Evolutionary conservation across 2,797 vertebrate genomes (phyloP).

Genomic region (Bradypus variegatus): DNA sequence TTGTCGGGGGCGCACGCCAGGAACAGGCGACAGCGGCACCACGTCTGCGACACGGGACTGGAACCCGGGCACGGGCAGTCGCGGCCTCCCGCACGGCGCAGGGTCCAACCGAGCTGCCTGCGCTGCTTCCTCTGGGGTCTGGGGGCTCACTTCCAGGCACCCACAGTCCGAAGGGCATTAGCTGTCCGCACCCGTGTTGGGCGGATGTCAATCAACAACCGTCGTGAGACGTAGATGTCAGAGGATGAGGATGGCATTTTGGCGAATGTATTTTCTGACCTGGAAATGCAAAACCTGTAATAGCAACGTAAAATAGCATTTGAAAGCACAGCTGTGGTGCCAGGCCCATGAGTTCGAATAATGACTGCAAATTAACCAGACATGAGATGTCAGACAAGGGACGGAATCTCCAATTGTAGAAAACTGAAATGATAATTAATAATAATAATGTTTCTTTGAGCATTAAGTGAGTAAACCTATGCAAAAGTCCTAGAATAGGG

Average conservation of each 20-base stretch:
- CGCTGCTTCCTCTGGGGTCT: not conserved
- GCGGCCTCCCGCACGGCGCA: not conserved
- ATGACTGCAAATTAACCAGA: not conserved
- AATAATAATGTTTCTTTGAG: not conserved
- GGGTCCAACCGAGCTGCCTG: not conserved
- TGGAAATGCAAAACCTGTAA: not conserved
- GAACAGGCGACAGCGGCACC: too few relatives aligned
- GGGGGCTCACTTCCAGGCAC: not conserved
- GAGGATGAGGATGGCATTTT: not conserved
- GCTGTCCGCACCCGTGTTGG: not conserved
- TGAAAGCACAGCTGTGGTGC: not conserved
- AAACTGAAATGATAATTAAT: not conserved
- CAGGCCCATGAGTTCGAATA: not conserved
- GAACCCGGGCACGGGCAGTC: not conserved
- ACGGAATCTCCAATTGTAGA: not conserved
- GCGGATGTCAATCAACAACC: not conserved
- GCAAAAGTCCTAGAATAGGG: not conserved
- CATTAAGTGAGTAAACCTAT: not conserved
- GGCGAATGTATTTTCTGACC: not conserved
- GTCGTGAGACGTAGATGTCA: not conserved
- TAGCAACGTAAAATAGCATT: not conserved
- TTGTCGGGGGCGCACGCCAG: too few relatives aligned
- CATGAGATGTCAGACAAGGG: not conserved
- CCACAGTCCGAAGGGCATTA: not conserved
- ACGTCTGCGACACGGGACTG: not conserved